Evolutionary conservation across 2,797 vertebrate genomes (phyloP), one percentile per base, ranked within the genome.

Genomic region (Bothrops alternatus): DNA sequence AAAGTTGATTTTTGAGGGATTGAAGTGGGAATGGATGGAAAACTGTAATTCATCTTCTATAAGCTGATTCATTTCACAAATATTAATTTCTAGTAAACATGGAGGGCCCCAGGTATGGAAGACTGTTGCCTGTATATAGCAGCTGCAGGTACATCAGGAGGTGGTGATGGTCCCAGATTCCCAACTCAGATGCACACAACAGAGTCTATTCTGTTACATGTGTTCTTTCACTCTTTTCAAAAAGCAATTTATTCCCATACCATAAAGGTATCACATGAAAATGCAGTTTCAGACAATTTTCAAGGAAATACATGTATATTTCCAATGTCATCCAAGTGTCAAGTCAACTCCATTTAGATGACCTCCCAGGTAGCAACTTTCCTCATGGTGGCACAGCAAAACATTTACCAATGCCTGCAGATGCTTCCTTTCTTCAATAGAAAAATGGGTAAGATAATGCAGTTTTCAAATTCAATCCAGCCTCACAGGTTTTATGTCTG

Each of bases 401-500:
- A 73, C 14, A 90, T 58, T 26, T 0, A 2, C 87, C 2, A 32
- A 4, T 42, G 16, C 7, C 32, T 47, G 57, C 3, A 60, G 86
- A 25, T 32, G 47, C 88, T 93, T 93, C 86, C 32, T 6, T 93
- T 90, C 47, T 42, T 65, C 94, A 93, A n/a, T 4, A 37, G 92
- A 63, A 87, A 82, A 91, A 56, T 1, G 4, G 18, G 91, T 94
- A 93, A 87, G 89, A 95, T 20, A 87, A 90, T 91, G 26, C 6
- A 14, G 60, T n/a, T 60, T 3, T 60, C 91, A 63, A 37, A 90
- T 87, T 95, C 95, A 93, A 16, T 85, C 85, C 1, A 47, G 58
- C 47, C 57, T 91, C 94, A 94, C 94, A 1, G 6, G 0, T 90
- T 95, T 94, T 60, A 26, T 90, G 88, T 93, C 95, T 94, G 96